phyloP scores from a whole-genome alignment of 2,797 vertebrate species.

The Buphagus erythrorhynchus region DNA sequence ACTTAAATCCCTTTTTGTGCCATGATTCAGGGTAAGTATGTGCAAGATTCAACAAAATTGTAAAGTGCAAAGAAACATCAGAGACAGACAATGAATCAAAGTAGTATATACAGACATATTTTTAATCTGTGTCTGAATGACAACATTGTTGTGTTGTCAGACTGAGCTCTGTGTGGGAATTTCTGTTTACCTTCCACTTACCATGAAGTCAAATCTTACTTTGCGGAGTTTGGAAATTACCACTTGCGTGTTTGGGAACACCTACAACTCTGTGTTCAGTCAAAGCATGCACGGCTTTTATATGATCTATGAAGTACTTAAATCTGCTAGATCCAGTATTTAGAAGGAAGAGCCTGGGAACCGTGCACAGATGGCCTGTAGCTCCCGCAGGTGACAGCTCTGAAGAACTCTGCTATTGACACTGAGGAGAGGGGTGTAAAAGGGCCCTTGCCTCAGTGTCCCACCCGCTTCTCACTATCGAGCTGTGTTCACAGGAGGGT shows the following conservation, averaged over 20 bases:
- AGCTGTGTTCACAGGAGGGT: not conserved
- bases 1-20: not conserved
- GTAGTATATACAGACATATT: not conserved
- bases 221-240: not conserved
- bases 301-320: accelerated
- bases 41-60: not conserved
- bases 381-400: accelerated
- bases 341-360: not conserved
- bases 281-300: accelerated
- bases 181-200: not conserved
- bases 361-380: accelerated
- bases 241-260: not conserved
- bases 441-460: not conserved
- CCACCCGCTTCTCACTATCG: accelerated
- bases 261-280: not conserved
- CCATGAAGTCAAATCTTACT: not conserved
- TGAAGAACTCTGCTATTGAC: not conserved
- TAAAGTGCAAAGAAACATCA: not conserved
- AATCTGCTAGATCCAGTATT: not conserved
- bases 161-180: not conserved
- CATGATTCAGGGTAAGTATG: not conserved
- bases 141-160: not conserved
- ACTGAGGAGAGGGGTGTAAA: accelerated
- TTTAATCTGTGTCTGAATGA: not conserved
- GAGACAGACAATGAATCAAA: not conserved